Percentiles rank a stretch among this genome's conserved stretches.
Conservation (phyloP, 2,888 invertebrate genomes). For the Drosophila atroscutellata region DNA sequence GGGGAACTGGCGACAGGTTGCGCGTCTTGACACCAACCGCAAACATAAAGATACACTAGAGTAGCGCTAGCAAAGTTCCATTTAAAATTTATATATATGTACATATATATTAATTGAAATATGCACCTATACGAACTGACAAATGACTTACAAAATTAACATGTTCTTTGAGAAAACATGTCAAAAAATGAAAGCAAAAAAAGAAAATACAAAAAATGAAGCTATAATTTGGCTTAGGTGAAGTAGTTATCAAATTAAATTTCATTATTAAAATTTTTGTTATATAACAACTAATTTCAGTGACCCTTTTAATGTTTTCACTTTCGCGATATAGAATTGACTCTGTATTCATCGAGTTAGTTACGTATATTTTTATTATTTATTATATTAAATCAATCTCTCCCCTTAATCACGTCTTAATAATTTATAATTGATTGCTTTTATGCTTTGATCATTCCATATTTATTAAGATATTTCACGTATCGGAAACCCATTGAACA, state of each 20-base stretch:
- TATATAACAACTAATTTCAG: neutral
- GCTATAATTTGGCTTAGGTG: neutral
- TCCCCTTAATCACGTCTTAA: neutral
- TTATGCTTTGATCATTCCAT: neutral
- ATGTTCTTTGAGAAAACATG: neutral
- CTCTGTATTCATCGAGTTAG: neutral
- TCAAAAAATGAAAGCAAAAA: neutral
- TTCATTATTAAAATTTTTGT: neutral
- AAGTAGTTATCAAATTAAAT: neutral
- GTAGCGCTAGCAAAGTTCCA: slow-evolving; percentile 28
- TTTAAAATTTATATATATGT: slow-evolving; percentile 22
- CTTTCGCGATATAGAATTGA: neutral
- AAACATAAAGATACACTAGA: slow-evolving; percentile 33
- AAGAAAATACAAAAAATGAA: neutral
- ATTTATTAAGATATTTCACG: neutral
- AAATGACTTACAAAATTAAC: neutral
- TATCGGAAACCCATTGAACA: neutral
- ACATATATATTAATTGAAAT: slow-evolving; percentile 21
- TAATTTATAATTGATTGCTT: neutral
- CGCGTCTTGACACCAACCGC: slow-evolving; percentile 65
- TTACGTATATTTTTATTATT: neutral
- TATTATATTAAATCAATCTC: neutral
- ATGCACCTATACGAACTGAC: neutral
- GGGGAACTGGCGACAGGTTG: slow-evolving; percentile 68
- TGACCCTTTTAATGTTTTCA: neutral